These are phyloP conservation scores for Morus bassanus DNA, from an alignment of 2,797 vertebrate genomes.

Conservation along the genomic window DNA sequence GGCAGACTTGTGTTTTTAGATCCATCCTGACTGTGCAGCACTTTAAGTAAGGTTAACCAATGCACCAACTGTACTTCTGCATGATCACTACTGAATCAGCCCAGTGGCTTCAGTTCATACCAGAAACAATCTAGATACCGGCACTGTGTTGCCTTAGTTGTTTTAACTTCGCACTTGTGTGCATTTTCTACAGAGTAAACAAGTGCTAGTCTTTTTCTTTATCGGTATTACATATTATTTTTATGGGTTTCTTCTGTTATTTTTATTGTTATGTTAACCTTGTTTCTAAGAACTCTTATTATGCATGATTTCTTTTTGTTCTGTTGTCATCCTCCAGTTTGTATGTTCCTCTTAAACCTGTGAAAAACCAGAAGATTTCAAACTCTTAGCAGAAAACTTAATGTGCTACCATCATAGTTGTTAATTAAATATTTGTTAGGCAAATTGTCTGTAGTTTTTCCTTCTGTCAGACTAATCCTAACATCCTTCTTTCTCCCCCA, in stretches of 20 bases:
- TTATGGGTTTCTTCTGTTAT: neutral
- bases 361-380: neutral
- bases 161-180: conserved; percentile 55
- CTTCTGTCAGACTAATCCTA: neutral
- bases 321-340: neutral
- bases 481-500: neutral
- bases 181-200: conserved; percentile 2
- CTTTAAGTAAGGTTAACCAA: conserved; percentile 70
- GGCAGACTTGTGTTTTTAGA: conserved; percentile 72
- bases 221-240: neutral
- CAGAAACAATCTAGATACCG: conserved; percentile 66
- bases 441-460: neutral
- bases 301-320: neutral
- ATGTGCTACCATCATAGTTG: neutral
- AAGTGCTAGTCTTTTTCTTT: neutral
- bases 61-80: conserved; percentile 63
- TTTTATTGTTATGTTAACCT: conserved; percentile 4
- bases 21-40: conserved; percentile 61
- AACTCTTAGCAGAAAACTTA: neutral
- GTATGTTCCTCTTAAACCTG: neutral
- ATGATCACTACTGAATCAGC: conserved; percentile 69
- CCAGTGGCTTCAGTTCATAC: conserved; percentile 74
- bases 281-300: neutral
- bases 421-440: neutral
- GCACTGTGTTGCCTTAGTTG: conserved; percentile 70